Conservation (phyloP, 2,113 vertebrate genomes). For the Leucopsar rothschildi region DNA sequence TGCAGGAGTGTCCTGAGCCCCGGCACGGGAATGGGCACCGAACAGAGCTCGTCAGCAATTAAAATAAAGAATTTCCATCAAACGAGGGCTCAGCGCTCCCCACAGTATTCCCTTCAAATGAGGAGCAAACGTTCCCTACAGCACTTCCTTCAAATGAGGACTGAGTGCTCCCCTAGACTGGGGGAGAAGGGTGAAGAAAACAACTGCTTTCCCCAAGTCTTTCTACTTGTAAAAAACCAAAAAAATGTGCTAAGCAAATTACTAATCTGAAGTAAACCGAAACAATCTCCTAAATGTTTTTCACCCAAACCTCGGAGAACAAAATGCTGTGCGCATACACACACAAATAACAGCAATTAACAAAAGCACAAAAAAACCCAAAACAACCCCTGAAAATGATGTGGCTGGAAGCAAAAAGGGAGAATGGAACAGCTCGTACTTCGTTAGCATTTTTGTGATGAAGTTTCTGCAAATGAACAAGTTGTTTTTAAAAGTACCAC, state of each 20-base stretch:
- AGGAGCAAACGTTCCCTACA: background rate
- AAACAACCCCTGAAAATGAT: background rate
- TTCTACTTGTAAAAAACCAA: background rate
- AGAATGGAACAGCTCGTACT: background rate
- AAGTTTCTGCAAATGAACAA: constrained; percentile 21
- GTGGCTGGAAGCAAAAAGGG: background rate
- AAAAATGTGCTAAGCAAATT: background rate
- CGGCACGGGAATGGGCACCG: background rate
- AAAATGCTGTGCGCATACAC: background rate
- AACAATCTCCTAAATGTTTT: background rate
- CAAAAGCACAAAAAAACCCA: background rate
- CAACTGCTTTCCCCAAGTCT: background rate
- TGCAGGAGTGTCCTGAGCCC: background rate
- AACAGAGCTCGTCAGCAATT: background rate
- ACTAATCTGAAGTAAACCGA: background rate
- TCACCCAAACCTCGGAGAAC: background rate
- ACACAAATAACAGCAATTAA: background rate
- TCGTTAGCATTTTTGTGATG: background rate
- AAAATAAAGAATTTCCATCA: background rate
- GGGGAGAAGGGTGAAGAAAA: background rate
- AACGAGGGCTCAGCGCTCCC: background rate
- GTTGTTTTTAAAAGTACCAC: background rate
- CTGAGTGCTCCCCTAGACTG: background rate
- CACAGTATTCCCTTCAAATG: background rate
- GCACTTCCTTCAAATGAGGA: background rate